Evolutionary conservation across 2,888 invertebrate genomes (phyloP), one percentile per base, ranked within the genome.

Genomic region (Calameuta filiformis): DNA sequence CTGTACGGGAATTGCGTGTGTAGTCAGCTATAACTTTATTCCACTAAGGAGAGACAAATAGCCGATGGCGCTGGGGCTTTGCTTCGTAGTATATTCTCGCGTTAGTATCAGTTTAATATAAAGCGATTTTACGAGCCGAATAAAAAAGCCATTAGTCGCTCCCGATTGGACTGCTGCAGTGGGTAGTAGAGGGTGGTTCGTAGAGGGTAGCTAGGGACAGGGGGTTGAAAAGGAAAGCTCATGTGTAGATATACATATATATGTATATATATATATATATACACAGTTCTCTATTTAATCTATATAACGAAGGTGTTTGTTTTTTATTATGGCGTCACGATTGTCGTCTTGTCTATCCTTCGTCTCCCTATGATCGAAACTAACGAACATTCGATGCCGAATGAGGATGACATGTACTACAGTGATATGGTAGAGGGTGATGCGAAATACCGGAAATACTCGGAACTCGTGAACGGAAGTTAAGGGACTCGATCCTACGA

Each of bases 91-190:
- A 56, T 85, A 84, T 85, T 85, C 83, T 83, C 82, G 80, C 81
- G 82, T 83, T 79, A 82, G 81, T 84, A 83, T 84, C 85, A 84
- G 82, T 86, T 87, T 87, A 83, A 87, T 87, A 87, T 86, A 85
- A 87, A 87, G 85, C 85, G 85, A 88, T 88, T 88, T 87, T 86
- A 86, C 85, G 84, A 86, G 84, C 79, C 80, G 84, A 87, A 86
- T 86, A 86, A 85, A 88, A 87, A 88, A 83, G 83, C 85, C 85
- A 87, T 88, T 87, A 87, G 87, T 85, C 83, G 81, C 77, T 78
- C 83, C 82, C 83, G 83, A 84, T 85, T 81, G 83, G 79, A 81
- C 81, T 69, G 73, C 69, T 79, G 77, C 77, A 34, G 3, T 30
- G 71, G 74, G 1, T 31, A n/a, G 71, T 30, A 33, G 71, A 12